phyloP scores from a whole-genome alignment of 2,113 vertebrate species.

The human region GRCh38 chr14:65803501-65804000 shows the following conservation, averaged over 20 bases:
- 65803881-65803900: not conserved
- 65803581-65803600: not conserved
- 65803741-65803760: not conserved
- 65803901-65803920: not conserved
- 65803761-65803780: not conserved
- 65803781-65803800: not conserved
- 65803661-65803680: not conserved
- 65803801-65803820: not conserved
- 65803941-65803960: not conserved
- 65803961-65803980: not conserved
- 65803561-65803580: not conserved
- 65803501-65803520: not conserved
- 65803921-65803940: not conserved
- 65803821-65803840: not conserved
- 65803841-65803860: not conserved
- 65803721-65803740: not conserved
- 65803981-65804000: not conserved
- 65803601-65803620: not conserved
- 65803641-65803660: not conserved
- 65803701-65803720: not conserved
- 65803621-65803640: not conserved
- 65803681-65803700: not conserved
- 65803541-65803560: too few relatives aligned
- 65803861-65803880: not conserved
- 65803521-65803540: not conserved